Evolutionary conservation across 1,140 invertebrate genomes (phyloP).

Genomic region (Drosophila kikkawai): DNA sequence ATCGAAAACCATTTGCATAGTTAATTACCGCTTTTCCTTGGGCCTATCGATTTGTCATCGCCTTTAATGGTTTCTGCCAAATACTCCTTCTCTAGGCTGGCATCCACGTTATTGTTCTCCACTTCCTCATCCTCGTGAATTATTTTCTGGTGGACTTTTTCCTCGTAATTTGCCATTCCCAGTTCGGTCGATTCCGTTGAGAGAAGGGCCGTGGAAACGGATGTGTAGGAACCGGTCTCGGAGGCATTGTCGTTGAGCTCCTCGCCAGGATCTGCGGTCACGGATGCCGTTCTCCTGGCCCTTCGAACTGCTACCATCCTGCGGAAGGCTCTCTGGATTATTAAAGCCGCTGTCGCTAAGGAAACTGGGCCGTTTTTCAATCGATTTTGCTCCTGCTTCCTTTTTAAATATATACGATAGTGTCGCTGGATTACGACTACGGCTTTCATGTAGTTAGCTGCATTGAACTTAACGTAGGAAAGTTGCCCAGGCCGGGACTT

Average conservation of each 20-base stretch:
- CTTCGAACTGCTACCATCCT: constrained; percentile 44
- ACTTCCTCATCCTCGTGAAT: constrained; percentile 73
- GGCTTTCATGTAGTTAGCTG: constrained; percentile 49
- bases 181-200: constrained; percentile 72
- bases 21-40: constrained; percentile 54
- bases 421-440: constrained; percentile 60
- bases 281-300: constrained; percentile 32
- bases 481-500: not conserved
- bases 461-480: constrained; percentile 16
- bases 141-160: constrained; percentile 65
- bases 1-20: constrained; percentile 8
- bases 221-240: constrained; percentile 73
- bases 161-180: constrained; percentile 50
- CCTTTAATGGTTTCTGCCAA: constrained; percentile 30
- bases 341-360: constrained; percentile 62
- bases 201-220: constrained; percentile 71
- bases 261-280: constrained; percentile 44
- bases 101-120: constrained; percentile 58
- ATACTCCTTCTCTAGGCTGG: constrained; percentile 31
- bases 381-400: constrained; percentile 28
- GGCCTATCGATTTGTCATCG: constrained; percentile 39
- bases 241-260: constrained; percentile 71
- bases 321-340: constrained; percentile 72
- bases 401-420: constrained; percentile 50
- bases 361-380: constrained; percentile 30